Base-by-base conservation (phyloP, 2,797 vertebrate species). In the Gymnothorax reevesii region DNA sequence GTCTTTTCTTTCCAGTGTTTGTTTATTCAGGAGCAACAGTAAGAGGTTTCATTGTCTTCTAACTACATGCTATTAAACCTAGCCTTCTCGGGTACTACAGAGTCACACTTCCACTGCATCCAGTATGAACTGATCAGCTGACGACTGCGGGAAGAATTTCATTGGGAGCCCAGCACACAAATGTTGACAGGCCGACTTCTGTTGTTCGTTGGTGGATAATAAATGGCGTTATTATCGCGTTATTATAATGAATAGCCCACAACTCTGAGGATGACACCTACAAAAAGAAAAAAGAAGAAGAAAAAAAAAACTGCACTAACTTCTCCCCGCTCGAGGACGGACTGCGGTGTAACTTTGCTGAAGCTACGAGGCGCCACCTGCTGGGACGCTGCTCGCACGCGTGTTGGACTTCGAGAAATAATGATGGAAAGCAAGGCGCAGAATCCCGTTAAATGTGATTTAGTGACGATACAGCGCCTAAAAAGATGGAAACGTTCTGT, bases 291-390 rank as follows among this genome's bases (percentile, higher is more conserved):
- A 42, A 2, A 15, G 22, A 4, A 64, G 22, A 15, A 22, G 22
- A 64, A 64, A 8, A 8, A 1, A 71, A 33, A 33, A 42, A 13
- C 73, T 73, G 69, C 12, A 33, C 69, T 42, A 73, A 73, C 12
- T 42, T 20, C 22, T 49, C 54, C 54, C 20, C 49, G 0, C 15
- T 52, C 10, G 52, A 52, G 54, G 54, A 2, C 49, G 20, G 25
- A 79, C 9, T 52, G 75, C 17, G 49, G 42, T 7, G n/a, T 55
- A 42, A 33, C 1, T 17, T 79, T 79, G 22, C 7, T 79, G 49
- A 17, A 79, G 75, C 7, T 55, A 79, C 49, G 20, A 79, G 75
- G 75, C 49, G 75, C 75, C 75, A 54, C 75, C 75, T 79, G 49
- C 75, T 79, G 75, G 75, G 6, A 7, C 22, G 12, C 75, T 54